Evolutionary conservation across 2,888 invertebrate species (phyloP).

Genomic region (Ectemnius lituratus): DNA sequence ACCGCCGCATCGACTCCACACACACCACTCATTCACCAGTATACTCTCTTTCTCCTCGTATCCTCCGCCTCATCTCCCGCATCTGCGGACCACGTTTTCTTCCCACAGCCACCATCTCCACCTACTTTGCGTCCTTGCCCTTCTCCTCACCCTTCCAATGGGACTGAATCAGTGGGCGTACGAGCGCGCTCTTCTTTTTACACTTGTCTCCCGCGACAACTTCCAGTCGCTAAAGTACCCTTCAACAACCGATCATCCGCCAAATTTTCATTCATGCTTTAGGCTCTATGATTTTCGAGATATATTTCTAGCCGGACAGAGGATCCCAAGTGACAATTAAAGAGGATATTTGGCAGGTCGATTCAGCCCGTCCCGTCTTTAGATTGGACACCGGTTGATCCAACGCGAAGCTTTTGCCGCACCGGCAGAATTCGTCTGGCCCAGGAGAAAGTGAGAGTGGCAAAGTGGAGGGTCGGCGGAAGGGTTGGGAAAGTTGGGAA

Average conservation of each 20-base stretch:
- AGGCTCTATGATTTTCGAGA: too few relatives aligned
- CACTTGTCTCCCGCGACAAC: too few relatives aligned
- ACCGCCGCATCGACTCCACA: slow-evolving; percentile 61
- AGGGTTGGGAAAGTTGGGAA: background rate
- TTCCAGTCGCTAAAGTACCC: too few relatives aligned
- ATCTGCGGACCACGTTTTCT: background rate
- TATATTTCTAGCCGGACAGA: too few relatives aligned
- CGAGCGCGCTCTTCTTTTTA: too few relatives aligned
- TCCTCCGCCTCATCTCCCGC: slow-evolving; percentile 12
- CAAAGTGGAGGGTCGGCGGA: background rate
- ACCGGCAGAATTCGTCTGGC: background rate
- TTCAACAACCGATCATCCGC: too few relatives aligned
- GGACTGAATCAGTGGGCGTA: background rate
- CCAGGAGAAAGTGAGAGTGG: background rate
- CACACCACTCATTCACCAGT: slow-evolving; percentile 53
- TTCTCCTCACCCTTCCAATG: background rate
- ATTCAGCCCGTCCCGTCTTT: too few relatives aligned
- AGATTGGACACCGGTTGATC: slow-evolving; percentile 22
- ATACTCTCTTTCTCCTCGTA: slow-evolving; percentile 29
- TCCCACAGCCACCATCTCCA: slow-evolving; percentile 3
- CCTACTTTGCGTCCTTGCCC: background rate
- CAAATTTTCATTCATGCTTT: too few relatives aligned
- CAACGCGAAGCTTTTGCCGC: background rate
- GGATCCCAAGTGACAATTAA: too few relatives aligned
- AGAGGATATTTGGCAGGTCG: too few relatives aligned